Evolutionary conservation across 2,888 invertebrate species (phyloP), one percentile per base, ranked within the genome.

Genomic region (Sussaba pulchella): DNA sequence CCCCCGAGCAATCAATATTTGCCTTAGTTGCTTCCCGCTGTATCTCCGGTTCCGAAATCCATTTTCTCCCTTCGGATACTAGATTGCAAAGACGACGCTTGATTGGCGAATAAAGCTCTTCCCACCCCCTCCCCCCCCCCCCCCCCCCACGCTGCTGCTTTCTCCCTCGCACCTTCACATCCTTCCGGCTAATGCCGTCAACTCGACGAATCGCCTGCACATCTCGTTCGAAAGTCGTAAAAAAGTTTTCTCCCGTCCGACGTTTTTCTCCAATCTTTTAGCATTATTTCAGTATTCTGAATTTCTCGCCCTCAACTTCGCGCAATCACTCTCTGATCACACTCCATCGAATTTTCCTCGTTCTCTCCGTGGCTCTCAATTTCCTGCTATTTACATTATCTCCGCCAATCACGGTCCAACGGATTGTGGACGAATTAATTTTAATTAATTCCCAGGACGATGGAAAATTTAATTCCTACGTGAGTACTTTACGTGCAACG

Each of bases 201-300:
- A 43, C 54, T 64, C 69, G 31, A 43, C 52, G 50, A 73, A 64
- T 73, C 57, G 24, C 64, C 41, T 50, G 76, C 79, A 84, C 87
- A 86, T 87, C 87, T 87, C 87, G 87, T 88, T 88, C 88, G 84
- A 88, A 87, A 87, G 84, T 88, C 85, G 82, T 84, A 72, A 87
- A 84, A 85, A 88, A 87, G 79, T 87, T 81, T 78, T 73, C 64
- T 75, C 71, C 31, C 66, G 66, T 36, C 41, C 71, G 45, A 52
- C 71, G 61, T 64, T 64, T 74, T 70, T 47, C 57, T 75, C 57
- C 70, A 75, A 74, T 75, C 74, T 72, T 72, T 59, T 59, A 50
- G 71, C 72, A 1, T 54, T 66, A 72, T 41, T 84, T 85, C 43
- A 59, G 50, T 39, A 50, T 36, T 59, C 59, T 26, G 67, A 24